Conservation (phyloP, 2,113 vertebrate species). For the Scatophagus argus region DNA sequence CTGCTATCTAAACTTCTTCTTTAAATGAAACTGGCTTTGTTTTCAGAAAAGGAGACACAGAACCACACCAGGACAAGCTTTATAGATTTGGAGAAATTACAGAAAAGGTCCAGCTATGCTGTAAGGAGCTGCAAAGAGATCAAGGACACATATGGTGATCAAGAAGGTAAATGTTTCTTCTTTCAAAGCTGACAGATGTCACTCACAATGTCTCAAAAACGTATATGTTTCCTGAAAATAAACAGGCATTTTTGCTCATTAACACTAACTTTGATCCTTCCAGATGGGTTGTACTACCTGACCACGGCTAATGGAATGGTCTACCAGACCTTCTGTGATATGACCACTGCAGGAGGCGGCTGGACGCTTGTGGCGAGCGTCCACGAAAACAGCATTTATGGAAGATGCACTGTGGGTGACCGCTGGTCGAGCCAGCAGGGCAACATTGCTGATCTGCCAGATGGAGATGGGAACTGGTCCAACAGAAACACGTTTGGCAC, state of each 20-base stretch:
- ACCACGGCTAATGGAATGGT: slow-evolving; percentile 41
- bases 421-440: slow-evolving; percentile 37
- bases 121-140: slow-evolving; percentile 50
- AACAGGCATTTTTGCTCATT: neutral
- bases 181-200: no score
- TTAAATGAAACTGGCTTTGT: neutral
- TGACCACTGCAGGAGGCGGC: slow-evolving; percentile 41
- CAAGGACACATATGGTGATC: neutral
- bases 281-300: slow-evolving; percentile 49
- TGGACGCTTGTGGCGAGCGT: slow-evolving; percentile 46
- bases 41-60: neutral
- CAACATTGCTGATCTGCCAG: neutral
- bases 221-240: neutral
- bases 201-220: no score
- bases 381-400: slow-evolving; percentile 4
- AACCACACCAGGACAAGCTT: slow-evolving; percentile 1
- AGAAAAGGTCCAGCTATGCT: slow-evolving; percentile 21
- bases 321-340: slow-evolving; percentile 54
- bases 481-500: slow-evolving; percentile 39
- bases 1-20: neutral
- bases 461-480: slow-evolving; percentile 10
- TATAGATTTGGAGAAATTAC: slow-evolving; percentile 10
- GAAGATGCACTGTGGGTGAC: slow-evolving; percentile 20
- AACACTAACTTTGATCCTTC: neutral
- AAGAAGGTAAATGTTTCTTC: slow-evolving; percentile 15